A percentile compares a stretch with the other conserved stretches of the same genome.
These are phyloP conservation scores for Drosophila sordidula DNA, from an alignment of 2,888 invertebrate species.

Conservation along the genomic window DNA sequence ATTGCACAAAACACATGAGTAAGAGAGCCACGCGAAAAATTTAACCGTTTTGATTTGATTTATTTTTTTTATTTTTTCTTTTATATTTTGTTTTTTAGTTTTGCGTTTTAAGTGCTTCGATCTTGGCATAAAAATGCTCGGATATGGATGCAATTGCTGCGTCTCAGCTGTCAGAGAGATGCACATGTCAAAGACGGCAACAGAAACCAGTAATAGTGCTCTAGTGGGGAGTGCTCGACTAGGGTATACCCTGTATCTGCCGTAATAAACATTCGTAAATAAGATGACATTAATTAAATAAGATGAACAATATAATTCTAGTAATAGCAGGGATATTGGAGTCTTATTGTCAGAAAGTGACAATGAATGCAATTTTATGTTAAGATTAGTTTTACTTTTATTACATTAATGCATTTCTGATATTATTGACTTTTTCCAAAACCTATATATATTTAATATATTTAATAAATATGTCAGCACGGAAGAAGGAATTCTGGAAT, in stretches of 20 bases:
- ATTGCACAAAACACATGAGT: conserved; percentile 53
- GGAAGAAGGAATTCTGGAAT: too few species aligned
- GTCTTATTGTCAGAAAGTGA: too few species aligned
- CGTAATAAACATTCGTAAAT: too few species aligned
- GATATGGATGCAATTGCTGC: conserved; percentile 23
- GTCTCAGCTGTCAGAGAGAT: conserved; percentile 29
- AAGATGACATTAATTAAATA: too few species aligned
- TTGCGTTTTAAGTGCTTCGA: conserved; percentile 12
- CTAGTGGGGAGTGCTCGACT: not conserved
- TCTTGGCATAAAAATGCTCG: conserved; percentile 25
- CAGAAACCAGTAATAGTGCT: not conserved
- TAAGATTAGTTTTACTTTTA: too few species aligned
- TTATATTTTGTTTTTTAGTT: not conserved
- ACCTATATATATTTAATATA: too few species aligned
- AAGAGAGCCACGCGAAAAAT: conserved; percentile 14
- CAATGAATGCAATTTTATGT: too few species aligned
- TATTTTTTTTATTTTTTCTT: not conserved
- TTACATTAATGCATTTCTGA: too few species aligned
- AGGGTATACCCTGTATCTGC: not conserved
- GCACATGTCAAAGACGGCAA: conserved; percentile 19
- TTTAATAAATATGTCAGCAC: too few species aligned
- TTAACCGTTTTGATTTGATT: not conserved
- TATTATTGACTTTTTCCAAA: too few species aligned
- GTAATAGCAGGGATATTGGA: too few species aligned
- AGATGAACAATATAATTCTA: too few species aligned